These are phyloP conservation scores for Manis javanica DNA, from an alignment of 2,797 vertebrate species.

Conservation along the genomic window DNA sequence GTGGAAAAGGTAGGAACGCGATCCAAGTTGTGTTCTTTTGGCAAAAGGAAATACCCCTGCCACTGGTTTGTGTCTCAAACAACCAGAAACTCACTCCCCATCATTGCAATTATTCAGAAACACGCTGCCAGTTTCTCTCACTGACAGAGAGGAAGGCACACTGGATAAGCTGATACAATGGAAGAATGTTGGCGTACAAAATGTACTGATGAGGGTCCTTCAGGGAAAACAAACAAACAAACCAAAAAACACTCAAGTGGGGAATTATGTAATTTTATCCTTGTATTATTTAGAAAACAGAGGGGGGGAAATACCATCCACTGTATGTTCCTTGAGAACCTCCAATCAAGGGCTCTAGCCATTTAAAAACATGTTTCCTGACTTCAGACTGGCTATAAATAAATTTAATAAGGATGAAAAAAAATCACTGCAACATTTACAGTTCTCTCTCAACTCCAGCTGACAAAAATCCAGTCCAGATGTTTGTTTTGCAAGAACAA, in stretches of 20 bases:
- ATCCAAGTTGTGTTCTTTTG: conserved; percentile 30
- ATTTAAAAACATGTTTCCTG: conserved; percentile 78
- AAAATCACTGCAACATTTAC: conserved; percentile 77
- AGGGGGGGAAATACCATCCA: conserved; percentile 34
- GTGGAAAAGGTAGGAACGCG: conserved; percentile 22
- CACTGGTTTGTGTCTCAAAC: conserved; percentile 16
- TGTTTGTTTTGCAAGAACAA: conserved; percentile 76
- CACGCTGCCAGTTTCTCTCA: neutral
- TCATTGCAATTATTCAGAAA: conserved; percentile 47
- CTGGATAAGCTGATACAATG: conserved; percentile 49
- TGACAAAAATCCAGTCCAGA: conserved; percentile 82
- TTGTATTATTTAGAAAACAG: conserved; percentile 76
- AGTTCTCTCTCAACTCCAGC: conserved; percentile 79
- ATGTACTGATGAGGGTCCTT: conserved; percentile 61
- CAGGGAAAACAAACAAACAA: conserved; percentile 7
- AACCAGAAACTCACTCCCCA: conserved; percentile 38
- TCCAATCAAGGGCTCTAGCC: conserved; percentile 72
- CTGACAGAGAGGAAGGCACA: conserved; percentile 47
- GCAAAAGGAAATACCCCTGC: conserved; percentile 16
- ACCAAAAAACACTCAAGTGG: neutral
- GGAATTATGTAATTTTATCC: conserved; percentile 69
- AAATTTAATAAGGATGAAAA: conserved; percentile 81
- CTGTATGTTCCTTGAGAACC: conserved; percentile 69
- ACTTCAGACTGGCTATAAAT: conserved; percentile 79
- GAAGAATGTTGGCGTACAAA: conserved; percentile 63